A percentile compares a stretch with the other conserved stretches of the same genome.
phyloP scores from a whole-genome alignment of 2,888 invertebrate species.

The Morpho deidamia region DNA sequence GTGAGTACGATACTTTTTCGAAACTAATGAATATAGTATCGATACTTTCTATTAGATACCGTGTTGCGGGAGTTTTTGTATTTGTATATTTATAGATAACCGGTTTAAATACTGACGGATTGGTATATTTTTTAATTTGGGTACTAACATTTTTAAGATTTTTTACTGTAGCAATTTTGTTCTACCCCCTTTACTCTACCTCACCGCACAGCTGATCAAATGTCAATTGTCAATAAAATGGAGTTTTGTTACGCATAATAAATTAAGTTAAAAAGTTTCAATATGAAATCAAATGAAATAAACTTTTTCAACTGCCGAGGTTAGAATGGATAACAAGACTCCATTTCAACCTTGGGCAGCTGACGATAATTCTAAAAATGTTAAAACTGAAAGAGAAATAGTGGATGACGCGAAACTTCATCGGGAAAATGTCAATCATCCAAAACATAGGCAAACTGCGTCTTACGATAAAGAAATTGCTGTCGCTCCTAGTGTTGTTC shows the following conservation, averaged over 20 bases:
- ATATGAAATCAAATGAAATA: slow-evolving; percentile 59
- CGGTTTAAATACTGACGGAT: not conserved
- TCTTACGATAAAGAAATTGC: slow-evolving; percentile 75
- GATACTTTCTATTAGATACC: too few species aligned
- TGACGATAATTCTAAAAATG: slow-evolving; percentile 68
- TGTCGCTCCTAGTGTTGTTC: slow-evolving; percentile 53
- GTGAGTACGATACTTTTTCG: too few species aligned
- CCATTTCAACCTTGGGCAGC: slow-evolving; percentile 75
- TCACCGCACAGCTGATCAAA: slow-evolving; percentile 77
- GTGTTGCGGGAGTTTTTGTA: too few species aligned
- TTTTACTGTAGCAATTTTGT: not conserved
- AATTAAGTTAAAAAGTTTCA: slow-evolving; percentile 57
- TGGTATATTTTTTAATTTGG: too few species aligned
- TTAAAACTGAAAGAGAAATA: slow-evolving; percentile 69
- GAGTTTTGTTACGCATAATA: slow-evolving; percentile 76
- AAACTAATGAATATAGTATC: too few species aligned
- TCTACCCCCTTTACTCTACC: slow-evolving; percentile 46
- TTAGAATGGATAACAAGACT: slow-evolving; percentile 72
- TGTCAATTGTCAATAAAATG: slow-evolving; percentile 72
- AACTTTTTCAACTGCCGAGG: slow-evolving; percentile 49
- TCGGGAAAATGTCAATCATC: slow-evolving; percentile 78
- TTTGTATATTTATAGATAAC: too few species aligned
- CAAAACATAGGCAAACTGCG: slow-evolving; percentile 79
- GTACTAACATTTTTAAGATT: not conserved
- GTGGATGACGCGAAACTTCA: slow-evolving; percentile 78